These are phyloP conservation scores for Mus pahari DNA, from an alignment of 2,113 vertebrate genomes.

Conservation along the genomic window DNA sequence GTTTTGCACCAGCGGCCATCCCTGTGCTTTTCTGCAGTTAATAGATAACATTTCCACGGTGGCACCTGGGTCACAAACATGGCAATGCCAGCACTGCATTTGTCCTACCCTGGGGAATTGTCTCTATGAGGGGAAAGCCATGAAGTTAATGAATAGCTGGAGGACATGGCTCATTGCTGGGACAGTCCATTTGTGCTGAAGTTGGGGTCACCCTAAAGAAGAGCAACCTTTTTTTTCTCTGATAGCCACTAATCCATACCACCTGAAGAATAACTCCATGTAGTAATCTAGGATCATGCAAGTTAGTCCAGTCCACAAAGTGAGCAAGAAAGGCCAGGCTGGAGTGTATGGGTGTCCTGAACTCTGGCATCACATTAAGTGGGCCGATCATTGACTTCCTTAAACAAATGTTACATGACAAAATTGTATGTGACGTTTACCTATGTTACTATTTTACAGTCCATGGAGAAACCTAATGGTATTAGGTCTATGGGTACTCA, in stretches of 20 bases:
- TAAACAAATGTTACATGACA: conserved; percentile 79
- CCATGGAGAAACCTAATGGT: conserved; percentile 80
- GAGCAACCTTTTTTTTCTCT: neutral
- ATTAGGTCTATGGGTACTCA: conserved; percentile 83
- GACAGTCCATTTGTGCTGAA: neutral
- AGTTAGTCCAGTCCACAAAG: conserved; percentile 60
- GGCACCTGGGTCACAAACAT: neutral
- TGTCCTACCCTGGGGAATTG: neutral
- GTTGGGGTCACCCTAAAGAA: neutral
- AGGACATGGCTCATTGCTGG: neutral
- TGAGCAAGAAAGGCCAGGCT: conserved; percentile 60
- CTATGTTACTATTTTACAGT: conserved; percentile 86
- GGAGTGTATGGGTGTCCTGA: conserved; percentile 47
- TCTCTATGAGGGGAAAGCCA: neutral
- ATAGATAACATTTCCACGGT: neutral
- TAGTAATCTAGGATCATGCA: conserved; percentile 36
- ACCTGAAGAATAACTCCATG: conserved; percentile 10
- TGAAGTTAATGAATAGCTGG: neutral
- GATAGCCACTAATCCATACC: neutral
- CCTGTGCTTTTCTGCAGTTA: neutral
- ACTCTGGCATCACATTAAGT: conserved; percentile 24
- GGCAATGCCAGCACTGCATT: neutral
- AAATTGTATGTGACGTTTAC: conserved; percentile 84
- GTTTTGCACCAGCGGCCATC: neutral
- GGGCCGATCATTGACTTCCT: conserved; percentile 66